These are phyloP conservation scores for Aradus depressus DNA, from an alignment of 2,888 invertebrate species.

Conservation along the genomic window DNA sequence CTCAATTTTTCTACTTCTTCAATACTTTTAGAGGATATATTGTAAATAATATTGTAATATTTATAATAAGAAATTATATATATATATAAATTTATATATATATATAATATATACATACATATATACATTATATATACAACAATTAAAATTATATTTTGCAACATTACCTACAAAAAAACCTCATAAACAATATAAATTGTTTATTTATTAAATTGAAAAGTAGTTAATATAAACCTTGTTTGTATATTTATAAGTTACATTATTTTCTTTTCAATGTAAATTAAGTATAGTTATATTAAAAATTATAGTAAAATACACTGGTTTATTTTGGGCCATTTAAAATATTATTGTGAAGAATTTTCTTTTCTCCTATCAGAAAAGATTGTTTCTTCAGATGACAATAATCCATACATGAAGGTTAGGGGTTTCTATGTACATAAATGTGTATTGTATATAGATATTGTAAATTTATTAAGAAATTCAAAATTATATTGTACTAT, in stretches of 20 bases:
- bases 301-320: no score
- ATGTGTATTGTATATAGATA: slow-evolving; percentile 9
- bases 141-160: not conserved
- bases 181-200: slow-evolving; percentile 5
- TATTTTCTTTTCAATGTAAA: no score
- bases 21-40: slow-evolving; percentile 6
- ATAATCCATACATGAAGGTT: slow-evolving; percentile 7
- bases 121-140: not conserved
- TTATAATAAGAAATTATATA: slow-evolving; percentile 1
- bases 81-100: no score
- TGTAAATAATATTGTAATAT: slow-evolving; percentile 19
- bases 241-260: not conserved
- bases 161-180: not conserved
- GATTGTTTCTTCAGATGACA: no score
- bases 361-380: no score
- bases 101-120: no score
- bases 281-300: no score
- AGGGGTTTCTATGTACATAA: slow-evolving; percentile 10
- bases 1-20: slow-evolving; percentile 10
- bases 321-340: no score
- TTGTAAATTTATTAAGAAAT: slow-evolving; percentile 17
- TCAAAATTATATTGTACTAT: slow-evolving; percentile 13
- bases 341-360: no score
- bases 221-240: not conserved
- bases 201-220: slow-evolving; percentile 10